A percentile compares a stretch with the other conserved stretches of the same genome.
Evolutionary conservation across 1,140 invertebrate genomes (phyloP).

Genomic region (Drosophila micromelanica): DNA sequence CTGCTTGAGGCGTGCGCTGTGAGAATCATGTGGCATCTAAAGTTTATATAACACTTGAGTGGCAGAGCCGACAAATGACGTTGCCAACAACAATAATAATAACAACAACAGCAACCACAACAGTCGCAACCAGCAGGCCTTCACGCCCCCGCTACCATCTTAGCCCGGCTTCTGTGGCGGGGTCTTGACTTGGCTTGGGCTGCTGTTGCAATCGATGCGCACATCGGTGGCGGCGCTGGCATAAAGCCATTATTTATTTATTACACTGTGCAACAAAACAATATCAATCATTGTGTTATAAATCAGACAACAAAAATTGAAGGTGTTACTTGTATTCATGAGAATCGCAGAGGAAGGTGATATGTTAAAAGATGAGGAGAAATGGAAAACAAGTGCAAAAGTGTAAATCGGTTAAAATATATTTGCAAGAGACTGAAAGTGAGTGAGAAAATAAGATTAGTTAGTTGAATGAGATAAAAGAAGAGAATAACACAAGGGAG

Average conservation of each 20-base stretch:
- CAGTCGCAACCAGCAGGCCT: no score
- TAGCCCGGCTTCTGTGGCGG: neutral
- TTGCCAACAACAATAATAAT: slow-evolving; percentile 37
- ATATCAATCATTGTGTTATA: neutral
- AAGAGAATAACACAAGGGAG: neutral
- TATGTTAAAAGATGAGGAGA: neutral
- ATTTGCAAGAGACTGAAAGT: no score
- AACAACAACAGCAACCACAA: neutral
- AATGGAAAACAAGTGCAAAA: no score
- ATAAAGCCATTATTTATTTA: slow-evolving; percentile 35
- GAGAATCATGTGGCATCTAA: slow-evolving; percentile 79
- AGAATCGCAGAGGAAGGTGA: neutral
- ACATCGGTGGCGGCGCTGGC: slow-evolving; percentile 30
- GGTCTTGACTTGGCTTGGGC: slow-evolving; percentile 29
- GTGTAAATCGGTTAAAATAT: no score
- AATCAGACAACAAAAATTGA: neutral
- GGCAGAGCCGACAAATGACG: slow-evolving; percentile 40
- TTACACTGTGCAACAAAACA: slow-evolving; percentile 49
- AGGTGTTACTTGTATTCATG: neutral
- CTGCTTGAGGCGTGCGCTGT: slow-evolving; percentile 49
- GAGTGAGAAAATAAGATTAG: no score
- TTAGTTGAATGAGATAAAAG: no score
- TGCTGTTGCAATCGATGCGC: slow-evolving; percentile 64
- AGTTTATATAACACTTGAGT: slow-evolving; percentile 77
- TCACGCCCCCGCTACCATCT: slow-evolving; percentile 3